These are phyloP conservation scores for Agrochola lota DNA, from an alignment of 2,888 invertebrate species.

Conservation along the genomic window DNA sequence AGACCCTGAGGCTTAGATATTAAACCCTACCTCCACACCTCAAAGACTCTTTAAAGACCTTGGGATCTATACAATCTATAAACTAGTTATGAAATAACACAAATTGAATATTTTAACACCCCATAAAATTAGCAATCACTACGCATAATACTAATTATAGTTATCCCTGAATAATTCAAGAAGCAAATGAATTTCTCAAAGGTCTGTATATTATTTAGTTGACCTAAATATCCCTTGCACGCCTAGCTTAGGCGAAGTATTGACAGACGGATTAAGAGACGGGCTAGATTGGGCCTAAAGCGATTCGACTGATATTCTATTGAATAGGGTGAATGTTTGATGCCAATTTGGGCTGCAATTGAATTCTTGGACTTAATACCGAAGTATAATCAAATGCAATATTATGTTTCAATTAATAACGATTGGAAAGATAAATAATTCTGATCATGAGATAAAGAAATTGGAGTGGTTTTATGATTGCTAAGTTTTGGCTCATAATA, in stretches of 20 bases:
- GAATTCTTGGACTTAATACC: slow-evolving; percentile 14
- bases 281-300: slow-evolving; percentile 44
- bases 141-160: not conserved
- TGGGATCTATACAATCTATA: too few species aligned
- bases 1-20: not conserved
- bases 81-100: not conserved
- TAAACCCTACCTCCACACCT: not conserved
- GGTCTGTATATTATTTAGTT: slow-evolving; percentile 31
- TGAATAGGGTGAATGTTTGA: slow-evolving; percentile 26
- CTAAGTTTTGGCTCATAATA: not conserved
- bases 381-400: slow-evolving; percentile 13
- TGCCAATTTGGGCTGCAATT: slow-evolving; percentile 40
- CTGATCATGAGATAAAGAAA: not conserved
- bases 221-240: slow-evolving; percentile 37
- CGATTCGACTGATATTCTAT: slow-evolving; percentile 43
- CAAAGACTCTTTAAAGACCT: not conserved
- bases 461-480: slow-evolving; percentile 2
- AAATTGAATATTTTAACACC: slow-evolving; percentile 9
- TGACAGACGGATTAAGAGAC: slow-evolving; percentile 44
- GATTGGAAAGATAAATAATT: not conserved
- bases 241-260: slow-evolving; percentile 26
- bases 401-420: slow-evolving; percentile 30
- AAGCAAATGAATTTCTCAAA: slow-evolving; percentile 30
- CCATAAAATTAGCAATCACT: slow-evolving; percentile 3
- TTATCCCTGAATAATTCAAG: slow-evolving; percentile 34